Conservation (phyloP, 2,888 invertebrate genomes). For the Synanthedon andrenaeformis region DNA sequence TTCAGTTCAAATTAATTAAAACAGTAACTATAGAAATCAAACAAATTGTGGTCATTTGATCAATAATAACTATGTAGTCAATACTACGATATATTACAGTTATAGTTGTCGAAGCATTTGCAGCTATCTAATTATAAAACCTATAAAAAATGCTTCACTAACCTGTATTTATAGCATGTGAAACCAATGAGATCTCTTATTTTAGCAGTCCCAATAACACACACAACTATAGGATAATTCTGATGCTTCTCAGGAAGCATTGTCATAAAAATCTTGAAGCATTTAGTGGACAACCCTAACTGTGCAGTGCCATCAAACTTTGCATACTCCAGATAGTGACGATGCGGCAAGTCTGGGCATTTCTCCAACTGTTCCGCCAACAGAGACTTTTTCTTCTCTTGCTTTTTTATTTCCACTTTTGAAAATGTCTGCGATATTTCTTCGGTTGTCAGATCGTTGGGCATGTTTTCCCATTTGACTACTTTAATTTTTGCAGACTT, state of each 20-base stretch:
- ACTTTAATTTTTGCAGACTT: constrained; percentile 82
- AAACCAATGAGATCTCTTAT: constrained; percentile 93
- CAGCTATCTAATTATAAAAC: too few relatives aligned
- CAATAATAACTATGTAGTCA: too few relatives aligned
- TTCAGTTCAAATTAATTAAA: too few relatives aligned
- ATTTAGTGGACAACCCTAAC: constrained; percentile 81
- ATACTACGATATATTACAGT: too few relatives aligned
- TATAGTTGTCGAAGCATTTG: too few relatives aligned
- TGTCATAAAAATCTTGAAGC: constrained; percentile 90
- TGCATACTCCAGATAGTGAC: constrained; percentile 90
- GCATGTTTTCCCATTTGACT: constrained; percentile 76
- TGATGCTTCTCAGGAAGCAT: constrained; percentile 86
- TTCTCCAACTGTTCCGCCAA: constrained; percentile 82
- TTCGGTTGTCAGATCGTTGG: constrained; percentile 59
- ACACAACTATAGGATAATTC: constrained; percentile 85
- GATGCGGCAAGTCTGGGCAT: constrained; percentile 81
- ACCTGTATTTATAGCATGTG: constrained; percentile 87
- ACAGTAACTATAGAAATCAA: too few relatives aligned
- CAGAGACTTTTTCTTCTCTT: constrained; percentile 67
- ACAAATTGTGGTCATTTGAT: too few relatives aligned
- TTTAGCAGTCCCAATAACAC: constrained; percentile 85
- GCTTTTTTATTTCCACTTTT: constrained; percentile 42
- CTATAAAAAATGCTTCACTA: not conserved
- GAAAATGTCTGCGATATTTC: constrained; percentile 73
- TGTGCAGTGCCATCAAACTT: constrained; percentile 92